These are phyloP conservation scores for Malacoraja senta DNA, from an alignment of 2,797 vertebrate genomes.

Conservation along the genomic window DNA sequence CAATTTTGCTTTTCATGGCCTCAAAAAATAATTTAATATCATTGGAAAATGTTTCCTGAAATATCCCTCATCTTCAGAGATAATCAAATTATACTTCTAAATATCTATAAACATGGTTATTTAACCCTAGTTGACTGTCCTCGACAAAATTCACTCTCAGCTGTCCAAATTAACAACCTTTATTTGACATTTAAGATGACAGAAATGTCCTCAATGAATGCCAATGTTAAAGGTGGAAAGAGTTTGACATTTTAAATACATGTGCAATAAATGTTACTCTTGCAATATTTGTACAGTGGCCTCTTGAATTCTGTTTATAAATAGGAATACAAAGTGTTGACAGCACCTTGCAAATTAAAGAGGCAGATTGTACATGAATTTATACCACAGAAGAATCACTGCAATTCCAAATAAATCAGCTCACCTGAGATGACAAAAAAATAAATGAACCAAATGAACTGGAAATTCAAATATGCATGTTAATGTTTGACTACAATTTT, in stretches of 20 bases:
- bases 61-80: background rate
- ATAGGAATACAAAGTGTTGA: background rate
- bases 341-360: background rate
- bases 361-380: background rate
- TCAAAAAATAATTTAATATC: background rate
- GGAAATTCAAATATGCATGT: slow-evolving; percentile 36
- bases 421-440: slow-evolving; percentile 9
- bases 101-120: background rate
- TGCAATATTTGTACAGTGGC: background rate
- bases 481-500: slow-evolving; percentile 18
- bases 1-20: background rate
- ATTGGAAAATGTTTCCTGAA: background rate
- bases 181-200: background rate
- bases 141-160: background rate
- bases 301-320: background rate
- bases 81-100: background rate
- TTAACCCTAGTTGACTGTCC: background rate
- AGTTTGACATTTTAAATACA: background rate
- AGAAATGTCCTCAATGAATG: background rate
- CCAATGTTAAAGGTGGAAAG: background rate
- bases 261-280: background rate
- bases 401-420: slow-evolving; percentile 19
- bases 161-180: background rate
- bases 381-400: background rate
- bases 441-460: slow-evolving; percentile 37